Evolutionary conservation across 2,888 invertebrate species (phyloP), one percentile per base, ranked within the genome.

Genomic region (Drosophila pseudotakahashii): DNA sequence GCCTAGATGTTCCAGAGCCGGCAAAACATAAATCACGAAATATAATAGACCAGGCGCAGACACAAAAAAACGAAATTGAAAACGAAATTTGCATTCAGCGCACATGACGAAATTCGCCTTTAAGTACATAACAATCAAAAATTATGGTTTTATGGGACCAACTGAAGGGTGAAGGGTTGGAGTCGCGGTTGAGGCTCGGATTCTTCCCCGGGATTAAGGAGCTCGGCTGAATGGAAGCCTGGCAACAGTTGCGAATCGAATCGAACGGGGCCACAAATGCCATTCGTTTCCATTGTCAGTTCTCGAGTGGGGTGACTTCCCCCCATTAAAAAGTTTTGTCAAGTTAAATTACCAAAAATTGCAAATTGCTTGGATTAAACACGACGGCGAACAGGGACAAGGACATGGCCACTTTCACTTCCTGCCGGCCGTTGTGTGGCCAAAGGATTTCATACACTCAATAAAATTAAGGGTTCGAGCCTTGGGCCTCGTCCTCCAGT

Each of bases 271-370:
- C 81, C 80, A 68, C 79, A 85, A 81, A 82, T 82, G 82, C 53
- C 36, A 47, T 75, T 58, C 75, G 19, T 50, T 60, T 19, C 53
- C 67, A 55, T 73, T 74, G 73, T 73, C 58, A 44, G 44, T 45
- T 19, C n/a, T 36, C 55, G 54, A 44, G 48, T 34, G 53, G 73
- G 41, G 39, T 32, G 47, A 36, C 42, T 37, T n/a, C 32, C 53
- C 53, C 41, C 88, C 77, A 85, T 85, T 85, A 83, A 80, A 84
- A 89, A 86, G 79, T 86, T 86, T 86, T 88, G 81, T 81, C 87
- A 88, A 85, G 89, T 86, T 87, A 88, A 90, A 90, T 90, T 90
- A 85, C 90, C 90, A 89, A 91, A 90, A 90, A 89, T 90, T 90
- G 90, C 90, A 90, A 90, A 90, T 90, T 90, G 89, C 80, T 86